Evolutionary conservation across 2,113 vertebrate genomes (phyloP), one percentile per base, ranked within the genome.

Genomic region (Mesitornis unicolor): DNA sequence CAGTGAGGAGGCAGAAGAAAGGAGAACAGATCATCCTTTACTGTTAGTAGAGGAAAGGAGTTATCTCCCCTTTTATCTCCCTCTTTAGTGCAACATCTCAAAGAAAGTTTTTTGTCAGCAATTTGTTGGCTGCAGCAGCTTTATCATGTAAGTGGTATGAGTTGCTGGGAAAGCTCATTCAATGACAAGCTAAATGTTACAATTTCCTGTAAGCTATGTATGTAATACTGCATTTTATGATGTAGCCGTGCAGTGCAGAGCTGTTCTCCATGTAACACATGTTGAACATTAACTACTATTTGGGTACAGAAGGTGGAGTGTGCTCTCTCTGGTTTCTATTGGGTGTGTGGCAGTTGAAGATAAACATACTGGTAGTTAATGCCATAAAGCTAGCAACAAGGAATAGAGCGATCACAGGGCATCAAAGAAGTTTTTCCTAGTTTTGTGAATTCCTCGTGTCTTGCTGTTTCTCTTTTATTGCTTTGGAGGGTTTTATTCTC

Each of bases 261-360:
- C 90, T 86, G 9, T 88, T 95, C 59, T 77, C 28, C 5, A 0
- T 84, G 91, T 95, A 81, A 81, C 64, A 20, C 4, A 1, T 26
- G 91, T 93, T 96, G 93, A 93, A 92, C 83, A 90, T 97, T 96
- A 96, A 95, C 95, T 87, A 40, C 40, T 81, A 1, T 63, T 89
- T 71, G 89, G 54, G 48, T 92, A 79, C 87, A 75, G 65, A 95
- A 94, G 94, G 91, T 78, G 93, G 80, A 82, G 88, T 70, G 43
- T 68, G 31, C 75, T 29, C 51, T 67, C 47, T 73, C 51, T 86
- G 60, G 5, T 84, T 96, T 88, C 88, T 64, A 15, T 86, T 96
- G 88, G 76, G 33, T 60, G 31, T 67, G 59, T 86, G 79, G 31
- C 47, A 16, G 42, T 76, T 2, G 1, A 86, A 88, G 75, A 28